phyloP scores from a whole-genome alignment of 1,140 invertebrate genomes.

The Drosophila fuyamai region DNA sequence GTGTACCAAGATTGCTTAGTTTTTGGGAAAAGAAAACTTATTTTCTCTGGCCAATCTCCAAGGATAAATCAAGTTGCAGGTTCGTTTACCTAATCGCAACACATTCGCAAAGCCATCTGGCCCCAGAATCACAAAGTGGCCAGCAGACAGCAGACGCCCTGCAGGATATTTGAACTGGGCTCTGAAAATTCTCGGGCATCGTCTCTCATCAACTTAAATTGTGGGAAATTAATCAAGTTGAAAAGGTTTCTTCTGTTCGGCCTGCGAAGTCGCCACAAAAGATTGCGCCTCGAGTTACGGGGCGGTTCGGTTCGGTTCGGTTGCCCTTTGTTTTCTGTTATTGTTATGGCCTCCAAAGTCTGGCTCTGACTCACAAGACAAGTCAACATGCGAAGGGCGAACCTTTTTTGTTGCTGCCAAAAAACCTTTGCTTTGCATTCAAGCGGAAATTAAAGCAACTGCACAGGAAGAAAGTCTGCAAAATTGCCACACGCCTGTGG shows the following conservation, averaged over 20 bases:
- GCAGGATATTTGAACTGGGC: slow-evolving; percentile 38
- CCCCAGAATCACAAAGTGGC: slow-evolving; percentile 42
- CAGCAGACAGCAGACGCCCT: slow-evolving; percentile 43
- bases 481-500: not conserved
- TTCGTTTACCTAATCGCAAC: slow-evolving; percentile 59
- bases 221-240: slow-evolving; percentile 81
- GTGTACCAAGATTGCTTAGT: slow-evolving; percentile 5
- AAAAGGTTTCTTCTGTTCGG: slow-evolving; percentile 63
- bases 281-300: slow-evolving; percentile 35
- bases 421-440: slow-evolving; percentile 79
- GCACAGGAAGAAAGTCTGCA: slow-evolving; percentile 17
- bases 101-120: slow-evolving; percentile 67
- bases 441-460: slow-evolving; percentile 77
- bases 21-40: slow-evolving; percentile 1
- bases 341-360: slow-evolving; percentile 42
- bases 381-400: slow-evolving; percentile 64
- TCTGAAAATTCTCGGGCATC: slow-evolving; percentile 46
- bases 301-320: slow-evolving; percentile 14
- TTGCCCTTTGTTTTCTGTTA: slow-evolving; percentile 63
- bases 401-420: slow-evolving; percentile 48
- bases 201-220: slow-evolving; percentile 78
- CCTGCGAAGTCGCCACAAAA: slow-evolving; percentile 38
- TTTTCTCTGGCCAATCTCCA: slow-evolving; percentile 36
- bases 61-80: slow-evolving; percentile 65
- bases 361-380: slow-evolving; percentile 54